These are phyloP conservation scores for Syrista parreyssii DNA, from an alignment of 2,888 invertebrate genomes.

Conservation along the genomic window DNA sequence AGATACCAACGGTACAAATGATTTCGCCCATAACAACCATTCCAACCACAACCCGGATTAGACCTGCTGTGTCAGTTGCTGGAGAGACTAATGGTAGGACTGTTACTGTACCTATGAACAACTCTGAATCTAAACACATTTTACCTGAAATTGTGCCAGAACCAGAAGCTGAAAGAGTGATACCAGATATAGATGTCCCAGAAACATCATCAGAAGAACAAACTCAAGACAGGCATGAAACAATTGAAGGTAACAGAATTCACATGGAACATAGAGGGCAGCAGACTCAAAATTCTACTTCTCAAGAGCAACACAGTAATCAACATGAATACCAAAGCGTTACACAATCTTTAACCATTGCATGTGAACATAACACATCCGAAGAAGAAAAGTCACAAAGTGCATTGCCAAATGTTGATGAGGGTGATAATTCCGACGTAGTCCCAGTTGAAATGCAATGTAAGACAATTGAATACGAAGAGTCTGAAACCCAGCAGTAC, in stretches of 20 bases:
- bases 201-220: slow-evolving; percentile 16
- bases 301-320: slow-evolving; percentile 26
- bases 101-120: slow-evolving; percentile 32
- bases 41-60: slow-evolving; percentile 47
- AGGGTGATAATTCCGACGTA: slow-evolving; percentile 22
- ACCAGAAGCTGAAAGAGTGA: slow-evolving; percentile 39
- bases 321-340: slow-evolving; percentile 36
- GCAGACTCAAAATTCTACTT: slow-evolving; percentile 34
- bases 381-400: slow-evolving; percentile 52
- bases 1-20: slow-evolving; percentile 67
- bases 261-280: slow-evolving; percentile 42
- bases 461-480: slow-evolving; percentile 10
- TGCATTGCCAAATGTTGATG: slow-evolving; percentile 51
- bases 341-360: slow-evolving; percentile 34
- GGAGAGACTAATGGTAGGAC: slow-evolving; percentile 8
- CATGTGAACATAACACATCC: slow-evolving; percentile 22
- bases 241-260: slow-evolving; percentile 19
- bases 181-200: slow-evolving; percentile 50
- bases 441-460: not conserved
- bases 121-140: slow-evolving; percentile 33
- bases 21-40: slow-evolving; percentile 67
- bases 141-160: slow-evolving; percentile 44
- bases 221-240: slow-evolving; percentile 15
- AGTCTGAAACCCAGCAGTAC: slow-evolving; percentile 8
- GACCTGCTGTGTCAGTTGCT: slow-evolving; percentile 37